These are phyloP conservation scores for Trichopoda pennipes DNA, from an alignment of 2,888 invertebrate species.

Conservation along the genomic window DNA sequence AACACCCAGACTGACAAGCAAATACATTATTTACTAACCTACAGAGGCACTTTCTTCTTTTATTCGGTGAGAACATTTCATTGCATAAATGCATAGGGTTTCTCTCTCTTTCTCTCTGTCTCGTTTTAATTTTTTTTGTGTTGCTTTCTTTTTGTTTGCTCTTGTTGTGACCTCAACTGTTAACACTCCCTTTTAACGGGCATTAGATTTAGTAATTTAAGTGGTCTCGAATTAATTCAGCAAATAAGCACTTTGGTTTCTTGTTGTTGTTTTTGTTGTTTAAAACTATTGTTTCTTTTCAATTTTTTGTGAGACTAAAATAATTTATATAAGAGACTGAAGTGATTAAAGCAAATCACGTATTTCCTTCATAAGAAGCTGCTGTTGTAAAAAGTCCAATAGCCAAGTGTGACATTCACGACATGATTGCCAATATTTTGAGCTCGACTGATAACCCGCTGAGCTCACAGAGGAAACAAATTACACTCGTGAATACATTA, in stretches of 20 bases:
- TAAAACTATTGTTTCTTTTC: conserved; percentile 37
- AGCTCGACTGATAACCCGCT: conserved; percentile 60
- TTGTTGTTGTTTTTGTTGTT: no score
- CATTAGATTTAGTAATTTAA: conserved; percentile 14
- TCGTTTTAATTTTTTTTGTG: no score
- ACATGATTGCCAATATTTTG: conserved; percentile 40
- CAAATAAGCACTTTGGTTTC: not conserved
- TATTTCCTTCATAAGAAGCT: conserved; percentile 16
- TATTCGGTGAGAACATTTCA: no score
- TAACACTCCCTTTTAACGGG: not conserved
- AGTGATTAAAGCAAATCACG: conserved; percentile 29
- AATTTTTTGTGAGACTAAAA: conserved; percentile 70
- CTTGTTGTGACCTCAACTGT: not conserved
- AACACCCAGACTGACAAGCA: no score
- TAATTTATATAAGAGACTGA: conserved; percentile 75
- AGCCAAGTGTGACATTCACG: conserved; percentile 36
- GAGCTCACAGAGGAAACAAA: conserved; percentile 77
- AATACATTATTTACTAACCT: no score
- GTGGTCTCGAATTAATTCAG: conserved; percentile 38
- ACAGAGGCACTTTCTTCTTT: no score
- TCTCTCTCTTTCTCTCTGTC: no score
- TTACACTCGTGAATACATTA: conserved; percentile 69
- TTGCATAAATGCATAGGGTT: no score
- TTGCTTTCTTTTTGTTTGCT: not conserved
- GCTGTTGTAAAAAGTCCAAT: not conserved